A percentile compares a stretch with the other conserved stretches of the same genome.
Evolutionary conservation across 2,113 vertebrate genomes (phyloP).

Genomic region (Athene cunicularia): DNA sequence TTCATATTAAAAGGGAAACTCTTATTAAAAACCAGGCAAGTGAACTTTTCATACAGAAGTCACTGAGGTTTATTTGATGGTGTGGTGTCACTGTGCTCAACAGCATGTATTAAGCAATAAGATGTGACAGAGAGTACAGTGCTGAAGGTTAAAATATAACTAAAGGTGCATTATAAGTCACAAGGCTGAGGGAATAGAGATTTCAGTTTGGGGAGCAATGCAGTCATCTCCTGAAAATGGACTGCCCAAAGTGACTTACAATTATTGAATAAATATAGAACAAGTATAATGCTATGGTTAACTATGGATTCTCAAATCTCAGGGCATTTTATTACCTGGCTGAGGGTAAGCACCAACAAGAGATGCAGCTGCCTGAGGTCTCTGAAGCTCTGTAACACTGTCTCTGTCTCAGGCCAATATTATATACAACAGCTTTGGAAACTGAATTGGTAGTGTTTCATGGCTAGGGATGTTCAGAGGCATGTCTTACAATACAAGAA

Average conservation of each 20-base stretch:
- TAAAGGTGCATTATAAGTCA: constrained; percentile 57
- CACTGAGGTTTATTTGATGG: not conserved
- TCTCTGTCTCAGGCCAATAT: not conserved
- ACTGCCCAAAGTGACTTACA: constrained; percentile 15
- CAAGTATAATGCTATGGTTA: not conserved
- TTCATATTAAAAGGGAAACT: not conserved
- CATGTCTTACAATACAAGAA: not conserved
- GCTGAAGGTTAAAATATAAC: constrained; percentile 59
- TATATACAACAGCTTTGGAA: not conserved
- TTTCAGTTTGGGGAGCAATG: constrained; percentile 8
- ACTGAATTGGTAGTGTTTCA: not conserved
- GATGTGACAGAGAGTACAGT: constrained; percentile 4
- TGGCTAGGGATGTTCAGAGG: not conserved
- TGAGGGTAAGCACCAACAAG: not conserved
- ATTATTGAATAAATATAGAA: not conserved
- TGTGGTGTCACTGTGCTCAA: not conserved
- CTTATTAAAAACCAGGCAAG: not conserved
- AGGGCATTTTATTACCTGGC: not conserved
- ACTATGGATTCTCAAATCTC: not conserved
- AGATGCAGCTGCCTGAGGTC: not conserved
- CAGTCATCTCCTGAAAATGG: constrained; percentile 30
- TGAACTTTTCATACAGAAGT: not conserved
- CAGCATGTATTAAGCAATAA: constrained; percentile 7
- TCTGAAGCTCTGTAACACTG: not conserved
- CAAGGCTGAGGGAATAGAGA: constrained; percentile 51